Evolutionary conservation across 2,888 invertebrate species (phyloP), one percentile per base, ranked within the genome.

Genomic region (Eupeodes luniger): DNA sequence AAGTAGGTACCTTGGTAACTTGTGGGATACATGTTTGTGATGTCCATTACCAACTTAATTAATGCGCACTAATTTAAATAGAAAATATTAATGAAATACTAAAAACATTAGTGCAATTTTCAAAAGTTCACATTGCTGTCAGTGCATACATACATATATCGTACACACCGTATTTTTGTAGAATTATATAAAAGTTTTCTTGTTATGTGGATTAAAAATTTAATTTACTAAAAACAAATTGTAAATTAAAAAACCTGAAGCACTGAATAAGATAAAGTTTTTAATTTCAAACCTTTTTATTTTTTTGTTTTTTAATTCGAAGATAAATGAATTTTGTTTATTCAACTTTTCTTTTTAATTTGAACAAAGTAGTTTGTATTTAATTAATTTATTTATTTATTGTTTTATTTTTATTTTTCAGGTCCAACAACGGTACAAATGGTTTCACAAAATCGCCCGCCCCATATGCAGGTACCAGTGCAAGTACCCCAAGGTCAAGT

Each of bases 401-500:
- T 85, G 88, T 80, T 89, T 90, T 85, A 89, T 90, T 94, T 93
- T 76, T 94, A 83, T 44, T 53, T 92, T 93, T 27, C 90, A 97
- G 97, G 97, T 93, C 97, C 97, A 92, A 96, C 97, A 93, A 96
- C 97, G 90, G 96, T 97, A 91, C 96, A 97, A 91, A 97, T 97
- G 97, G 96, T 97, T 91, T 96, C 97, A 91, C 96, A 96, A 92
- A 96, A 96, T 94, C 95, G 96, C 90, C 96, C 96, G 91, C 96
- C 96, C 83, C 96, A 96, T 78, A 95, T 96, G 91, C 96, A 97
- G 87, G 96, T 98, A 95, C 98, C 98, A 79, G 97, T 98, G 92
- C 97, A 98, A 94, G 97, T 98, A 91, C 98, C 98, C 88, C 97
- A 97, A 79, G 98, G 97, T 90, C 97, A 98, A 95, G 96, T 97